These are phyloP conservation scores for Poeciliopsis gracilis DNA, from an alignment of 2,797 vertebrate species.

Conservation along the genomic window DNA sequence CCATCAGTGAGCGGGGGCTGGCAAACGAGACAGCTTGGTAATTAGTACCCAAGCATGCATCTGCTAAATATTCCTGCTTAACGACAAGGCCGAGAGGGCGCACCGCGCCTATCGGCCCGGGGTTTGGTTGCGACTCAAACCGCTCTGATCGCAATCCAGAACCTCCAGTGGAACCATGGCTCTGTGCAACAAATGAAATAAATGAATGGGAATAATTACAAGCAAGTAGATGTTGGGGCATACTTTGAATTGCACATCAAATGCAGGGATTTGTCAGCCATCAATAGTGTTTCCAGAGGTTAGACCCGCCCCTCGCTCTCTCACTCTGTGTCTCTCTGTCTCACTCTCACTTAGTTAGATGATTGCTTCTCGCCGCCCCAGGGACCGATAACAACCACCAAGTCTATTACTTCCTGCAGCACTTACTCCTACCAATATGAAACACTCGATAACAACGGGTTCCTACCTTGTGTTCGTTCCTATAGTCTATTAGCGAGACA, in stretches of 20 bases:
- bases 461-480: conserved; percentile 70
- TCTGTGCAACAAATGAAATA: conserved; percentile 45
- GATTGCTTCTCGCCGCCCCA: conserved; percentile 74
- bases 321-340: conserved; percentile 30
- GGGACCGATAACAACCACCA: conserved; percentile 77
- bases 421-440: conserved; percentile 80
- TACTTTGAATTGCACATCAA: conserved; percentile 75
- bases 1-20: conserved; percentile 41
- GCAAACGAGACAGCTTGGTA: conserved; percentile 69
- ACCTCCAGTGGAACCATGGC: conserved; percentile 48
- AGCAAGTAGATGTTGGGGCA: conserved; percentile 63
- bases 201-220: conserved; percentile 64
- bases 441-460: conserved; percentile 77
- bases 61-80: conserved; percentile 71
- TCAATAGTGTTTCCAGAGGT: conserved; percentile 69
- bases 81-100: conserved; percentile 65
- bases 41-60: conserved; percentile 71
- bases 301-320: conserved; percentile 24
- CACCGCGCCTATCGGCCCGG: conserved; percentile 44
- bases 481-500: conserved; percentile 76
- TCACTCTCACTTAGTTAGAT: conserved; percentile 77
- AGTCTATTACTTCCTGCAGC: conserved; percentile 82
- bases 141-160: conserved; percentile 61
- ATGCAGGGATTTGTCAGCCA: conserved; percentile 69
- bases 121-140: conserved; percentile 48